phyloP scores from a whole-genome alignment of 2,888 invertebrate genomes.

The Brenthis hecate region DNA sequence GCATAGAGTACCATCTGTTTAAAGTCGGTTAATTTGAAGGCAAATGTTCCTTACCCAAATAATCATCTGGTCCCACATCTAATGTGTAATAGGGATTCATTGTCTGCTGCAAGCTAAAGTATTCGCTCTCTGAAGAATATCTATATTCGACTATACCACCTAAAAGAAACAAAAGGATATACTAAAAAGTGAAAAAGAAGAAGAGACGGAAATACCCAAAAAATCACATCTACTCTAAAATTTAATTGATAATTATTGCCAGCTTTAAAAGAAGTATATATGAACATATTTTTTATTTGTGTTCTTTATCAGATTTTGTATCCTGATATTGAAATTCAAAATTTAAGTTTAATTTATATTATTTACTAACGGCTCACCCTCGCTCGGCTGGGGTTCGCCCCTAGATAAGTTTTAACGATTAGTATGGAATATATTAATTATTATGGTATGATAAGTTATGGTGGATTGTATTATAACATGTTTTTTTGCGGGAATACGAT shows the following conservation, averaged over 20 bases:
- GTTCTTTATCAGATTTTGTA: not conserved
- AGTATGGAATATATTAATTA: no score
- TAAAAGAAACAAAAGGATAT: slow-evolving; percentile 45
- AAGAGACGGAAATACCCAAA: no score
- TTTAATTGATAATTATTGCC: no score
- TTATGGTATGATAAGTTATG: no score
- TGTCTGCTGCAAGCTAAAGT: slow-evolving; percentile 49
- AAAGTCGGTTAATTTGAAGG: not conserved
- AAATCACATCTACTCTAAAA: not conserved
- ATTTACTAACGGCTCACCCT: not conserved
- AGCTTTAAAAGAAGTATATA: no score
- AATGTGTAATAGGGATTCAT: slow-evolving; percentile 66
- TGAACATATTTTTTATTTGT: no score
- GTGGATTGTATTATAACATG: no score
- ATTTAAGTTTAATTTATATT: not conserved
- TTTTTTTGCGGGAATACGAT: no score
- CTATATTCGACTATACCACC: slow-evolving; percentile 66
- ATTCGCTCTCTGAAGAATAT: slow-evolving; percentile 12
- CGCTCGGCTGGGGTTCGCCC: no score
- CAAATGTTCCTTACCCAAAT: slow-evolving; percentile 67
- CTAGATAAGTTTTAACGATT: no score
- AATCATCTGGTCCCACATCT: slow-evolving; percentile 69
- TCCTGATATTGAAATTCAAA: not conserved
- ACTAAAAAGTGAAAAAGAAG: no score
- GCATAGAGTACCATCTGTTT: not conserved